Conservation (phyloP, 2,113 vertebrate genomes). For the Bothrops jararaca region DNA sequence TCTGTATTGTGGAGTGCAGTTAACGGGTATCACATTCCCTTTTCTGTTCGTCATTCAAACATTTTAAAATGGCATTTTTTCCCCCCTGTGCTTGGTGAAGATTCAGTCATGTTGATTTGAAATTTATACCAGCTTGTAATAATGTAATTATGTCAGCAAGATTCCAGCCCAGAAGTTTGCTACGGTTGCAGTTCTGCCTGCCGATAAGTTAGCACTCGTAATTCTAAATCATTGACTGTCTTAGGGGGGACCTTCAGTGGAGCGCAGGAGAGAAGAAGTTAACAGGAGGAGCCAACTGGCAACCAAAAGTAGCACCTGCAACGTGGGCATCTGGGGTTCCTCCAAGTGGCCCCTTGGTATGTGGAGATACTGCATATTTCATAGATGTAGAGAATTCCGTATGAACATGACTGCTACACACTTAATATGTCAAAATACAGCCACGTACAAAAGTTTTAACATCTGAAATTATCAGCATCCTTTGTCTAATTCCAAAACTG, state of each 20-base stretch:
- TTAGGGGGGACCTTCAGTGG: conserved; percentile 84
- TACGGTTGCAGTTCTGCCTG: neutral
- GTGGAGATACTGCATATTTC: conserved; percentile 27
- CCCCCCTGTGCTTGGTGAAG: neutral
- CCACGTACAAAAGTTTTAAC: neutral
- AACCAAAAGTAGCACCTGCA: conserved; percentile 89
- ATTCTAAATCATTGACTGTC: conserved; percentile 15
- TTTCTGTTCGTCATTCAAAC: conserved; percentile 24
- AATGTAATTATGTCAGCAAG: neutral
- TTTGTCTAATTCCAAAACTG: neutral
- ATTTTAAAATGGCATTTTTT: conserved; percentile 4
- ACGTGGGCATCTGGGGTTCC: conserved; percentile 83
- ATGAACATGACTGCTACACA: neutral
- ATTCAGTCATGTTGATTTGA: neutral
- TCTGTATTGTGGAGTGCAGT: neutral
- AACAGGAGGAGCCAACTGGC: conserved; percentile 97
- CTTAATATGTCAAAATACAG: neutral
- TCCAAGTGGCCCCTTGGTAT: conserved; percentile 82
- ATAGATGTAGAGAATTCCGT: neutral
- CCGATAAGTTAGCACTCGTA: neutral
- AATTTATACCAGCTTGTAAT: neutral
- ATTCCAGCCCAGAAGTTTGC: neutral
- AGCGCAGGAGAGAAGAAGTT: conserved; percentile 90
- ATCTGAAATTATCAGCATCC: neutral
- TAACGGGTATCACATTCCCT: neutral